Conservation (phyloP, 2,113 vertebrate genomes). For the Thunnus thynnus region DNA sequence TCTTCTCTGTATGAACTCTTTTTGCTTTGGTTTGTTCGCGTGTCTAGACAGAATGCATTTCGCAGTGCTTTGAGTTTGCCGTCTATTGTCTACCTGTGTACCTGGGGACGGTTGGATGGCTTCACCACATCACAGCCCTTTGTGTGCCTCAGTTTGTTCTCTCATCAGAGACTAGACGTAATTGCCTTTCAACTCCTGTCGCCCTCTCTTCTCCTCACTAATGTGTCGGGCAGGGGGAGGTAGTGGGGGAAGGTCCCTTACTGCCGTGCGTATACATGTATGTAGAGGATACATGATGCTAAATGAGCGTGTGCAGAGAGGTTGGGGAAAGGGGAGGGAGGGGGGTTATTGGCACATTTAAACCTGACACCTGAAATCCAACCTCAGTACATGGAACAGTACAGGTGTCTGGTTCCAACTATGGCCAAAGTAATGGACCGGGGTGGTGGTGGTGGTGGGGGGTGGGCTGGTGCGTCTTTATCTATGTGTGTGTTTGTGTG, state of each 20-base stretch:
- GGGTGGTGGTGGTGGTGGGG: conserved; percentile 6
- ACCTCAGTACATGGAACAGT: conserved; percentile 59
- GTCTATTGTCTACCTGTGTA: conserved; percentile 68
- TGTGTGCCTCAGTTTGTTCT: conserved; percentile 69
- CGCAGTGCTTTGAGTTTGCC: conserved; percentile 59
- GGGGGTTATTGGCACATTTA: conserved; percentile 50
- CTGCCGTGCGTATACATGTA: not conserved
- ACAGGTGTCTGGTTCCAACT: conserved; percentile 70
- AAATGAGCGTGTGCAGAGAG: conserved; percentile 47
- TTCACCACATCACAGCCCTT: conserved; percentile 78
- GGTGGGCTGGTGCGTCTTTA: conserved; percentile 7
- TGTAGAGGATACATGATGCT: conserved; percentile 27
- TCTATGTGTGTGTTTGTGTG: conserved; percentile 39
- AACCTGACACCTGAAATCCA: conserved; percentile 77
- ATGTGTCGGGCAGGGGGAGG: conserved; percentile 5
- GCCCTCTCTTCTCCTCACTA: conserved; percentile 41
- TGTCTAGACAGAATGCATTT: conserved; percentile 76
- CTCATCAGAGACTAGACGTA: conserved; percentile 67
- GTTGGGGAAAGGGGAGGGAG: conserved; percentile 11
- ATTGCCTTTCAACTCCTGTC: conserved; percentile 66
- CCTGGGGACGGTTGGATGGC: conserved; percentile 52
- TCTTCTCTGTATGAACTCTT: conserved; percentile 41
- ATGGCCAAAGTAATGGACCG: conserved; percentile 50
- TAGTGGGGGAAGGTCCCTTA: not conserved
- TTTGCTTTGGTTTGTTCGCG: conserved; percentile 59